phyloP scores from a whole-genome alignment of 2,888 invertebrate genomes.

The Phyto melanocephala region DNA sequence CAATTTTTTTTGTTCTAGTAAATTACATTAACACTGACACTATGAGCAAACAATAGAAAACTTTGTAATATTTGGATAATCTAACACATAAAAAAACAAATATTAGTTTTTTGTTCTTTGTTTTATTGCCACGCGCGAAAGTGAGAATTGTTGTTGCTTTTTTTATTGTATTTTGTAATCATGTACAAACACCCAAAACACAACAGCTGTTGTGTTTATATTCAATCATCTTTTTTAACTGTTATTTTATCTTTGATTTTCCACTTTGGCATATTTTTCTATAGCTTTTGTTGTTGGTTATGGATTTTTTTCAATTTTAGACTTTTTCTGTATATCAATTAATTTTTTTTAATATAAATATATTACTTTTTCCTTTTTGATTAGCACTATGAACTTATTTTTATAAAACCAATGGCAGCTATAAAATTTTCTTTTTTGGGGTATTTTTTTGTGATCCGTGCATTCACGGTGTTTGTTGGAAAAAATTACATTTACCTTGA shows the following conservation, averaged over 20 bases:
- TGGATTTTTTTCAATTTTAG: background rate
- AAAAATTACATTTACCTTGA: slow-evolving; percentile 50
- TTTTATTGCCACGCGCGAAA: slow-evolving; percentile 35
- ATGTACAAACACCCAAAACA: slow-evolving; percentile 22
- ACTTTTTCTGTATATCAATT: background rate
- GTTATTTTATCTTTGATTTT: background rate
- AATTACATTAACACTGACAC: slow-evolving; percentile 19
- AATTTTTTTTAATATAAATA: background rate
- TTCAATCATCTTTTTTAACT: slow-evolving; percentile 23
- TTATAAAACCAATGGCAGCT: background rate
- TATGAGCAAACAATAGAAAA: background rate
- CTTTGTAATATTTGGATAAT: slow-evolving; percentile 5
- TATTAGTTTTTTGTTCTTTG: background rate
- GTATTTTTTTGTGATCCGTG: slow-evolving; percentile 14
- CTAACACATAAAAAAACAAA: background rate
- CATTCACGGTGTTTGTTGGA: slow-evolving; percentile 25
- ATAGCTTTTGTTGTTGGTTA: background rate
- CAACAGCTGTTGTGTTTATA: slow-evolving; percentile 48
- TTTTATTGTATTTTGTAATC: slow-evolving; percentile 38
- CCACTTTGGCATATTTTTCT: background rate
- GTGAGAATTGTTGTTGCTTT: background rate
- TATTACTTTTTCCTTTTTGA: background rate
- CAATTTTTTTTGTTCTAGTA: background rate
- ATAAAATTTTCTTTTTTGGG: background rate
- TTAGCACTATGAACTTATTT: background rate